Evolutionary conservation across 1,140 invertebrate genomes (phyloP).

Genomic region (Sinella curviseta): DNA sequence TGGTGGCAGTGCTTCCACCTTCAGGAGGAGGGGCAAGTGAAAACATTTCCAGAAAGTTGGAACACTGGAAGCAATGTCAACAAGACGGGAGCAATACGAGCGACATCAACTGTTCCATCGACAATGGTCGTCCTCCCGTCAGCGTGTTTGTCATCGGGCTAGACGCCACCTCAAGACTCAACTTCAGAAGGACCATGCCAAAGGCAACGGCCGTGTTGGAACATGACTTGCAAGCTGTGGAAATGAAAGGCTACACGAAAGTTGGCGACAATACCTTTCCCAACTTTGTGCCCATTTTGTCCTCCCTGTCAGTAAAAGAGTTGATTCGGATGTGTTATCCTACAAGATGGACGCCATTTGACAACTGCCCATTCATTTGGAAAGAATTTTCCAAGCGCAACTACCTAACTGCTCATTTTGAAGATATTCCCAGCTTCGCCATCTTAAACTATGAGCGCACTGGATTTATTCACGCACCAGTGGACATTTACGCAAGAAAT

Average conservation of each 20-base stretch:
- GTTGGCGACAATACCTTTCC: constrained; percentile 46
- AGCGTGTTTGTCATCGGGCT: constrained; percentile 40
- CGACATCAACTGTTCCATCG: background rate
- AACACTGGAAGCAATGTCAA: background rate
- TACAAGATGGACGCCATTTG: background rate
- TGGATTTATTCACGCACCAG: constrained; percentile 55
- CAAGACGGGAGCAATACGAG: background rate
- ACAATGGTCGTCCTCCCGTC: background rate
- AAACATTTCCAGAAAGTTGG: background rate
- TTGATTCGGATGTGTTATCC: constrained; percentile 19
- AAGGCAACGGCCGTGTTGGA: constrained; percentile 31
- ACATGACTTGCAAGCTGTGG: constrained; percentile 30
- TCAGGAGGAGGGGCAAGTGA: background rate
- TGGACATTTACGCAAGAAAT: constrained; percentile 55
- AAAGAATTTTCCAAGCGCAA: constrained; percentile 28
- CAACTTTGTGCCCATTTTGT: constrained; percentile 37
- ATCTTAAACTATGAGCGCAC: constrained; percentile 54
- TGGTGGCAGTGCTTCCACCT: background rate
- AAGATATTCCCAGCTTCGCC: constrained; percentile 49
- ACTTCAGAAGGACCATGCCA: constrained; percentile 39
- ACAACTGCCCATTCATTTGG: constrained; percentile 42
- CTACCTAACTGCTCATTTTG: constrained; percentile 40
- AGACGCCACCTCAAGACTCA: constrained; percentile 43
- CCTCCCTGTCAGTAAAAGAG: constrained; percentile 26
- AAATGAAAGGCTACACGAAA: too few species aligned